A percentile compares a stretch with the other conserved stretches of the same genome.
phyloP scores from a whole-genome alignment of 2,113 vertebrate species.

The Ptyas mucosa region DNA sequence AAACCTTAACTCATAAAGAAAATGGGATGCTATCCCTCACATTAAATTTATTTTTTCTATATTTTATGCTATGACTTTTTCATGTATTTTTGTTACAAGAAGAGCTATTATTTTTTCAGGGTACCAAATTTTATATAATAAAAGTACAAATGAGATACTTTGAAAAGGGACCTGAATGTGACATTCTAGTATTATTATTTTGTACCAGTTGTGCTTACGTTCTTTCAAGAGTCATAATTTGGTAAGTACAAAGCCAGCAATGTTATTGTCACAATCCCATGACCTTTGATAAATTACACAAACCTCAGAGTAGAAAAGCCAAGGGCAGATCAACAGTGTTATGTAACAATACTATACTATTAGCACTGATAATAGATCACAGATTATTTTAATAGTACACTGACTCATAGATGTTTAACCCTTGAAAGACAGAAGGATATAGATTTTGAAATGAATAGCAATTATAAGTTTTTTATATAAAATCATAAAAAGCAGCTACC shows the following conservation, averaged over 20 bases:
- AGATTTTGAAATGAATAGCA: not conserved
- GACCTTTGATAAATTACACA: constrained; percentile 15
- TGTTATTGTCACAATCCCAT: not conserved
- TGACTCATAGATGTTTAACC: not conserved
- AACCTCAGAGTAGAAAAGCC: not conserved
- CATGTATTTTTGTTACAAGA: not conserved
- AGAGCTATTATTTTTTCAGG: not conserved
- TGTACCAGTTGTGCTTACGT: not conserved
- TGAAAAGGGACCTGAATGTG: not conserved
- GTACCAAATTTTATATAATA: not conserved
- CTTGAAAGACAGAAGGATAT: not conserved
- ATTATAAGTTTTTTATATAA: not conserved
- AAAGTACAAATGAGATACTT: not conserved
- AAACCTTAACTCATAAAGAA: not conserved
- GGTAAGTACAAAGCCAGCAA: not conserved
- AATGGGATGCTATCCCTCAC: not conserved
- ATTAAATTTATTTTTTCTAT: not conserved
- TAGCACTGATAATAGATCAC: not conserved
- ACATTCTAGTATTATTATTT: not conserved
- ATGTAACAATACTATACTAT: not conserved
- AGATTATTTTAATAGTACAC: constrained; percentile 8
- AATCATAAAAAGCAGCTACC: not conserved
- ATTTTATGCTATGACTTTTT: not conserved
- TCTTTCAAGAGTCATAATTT: constrained; percentile 27
- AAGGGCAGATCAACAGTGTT: constrained; percentile 12